These are phyloP conservation scores for Tolypeutes matacus DNA, from an alignment of 2,797 vertebrate genomes.

Conservation along the genomic window DNA sequence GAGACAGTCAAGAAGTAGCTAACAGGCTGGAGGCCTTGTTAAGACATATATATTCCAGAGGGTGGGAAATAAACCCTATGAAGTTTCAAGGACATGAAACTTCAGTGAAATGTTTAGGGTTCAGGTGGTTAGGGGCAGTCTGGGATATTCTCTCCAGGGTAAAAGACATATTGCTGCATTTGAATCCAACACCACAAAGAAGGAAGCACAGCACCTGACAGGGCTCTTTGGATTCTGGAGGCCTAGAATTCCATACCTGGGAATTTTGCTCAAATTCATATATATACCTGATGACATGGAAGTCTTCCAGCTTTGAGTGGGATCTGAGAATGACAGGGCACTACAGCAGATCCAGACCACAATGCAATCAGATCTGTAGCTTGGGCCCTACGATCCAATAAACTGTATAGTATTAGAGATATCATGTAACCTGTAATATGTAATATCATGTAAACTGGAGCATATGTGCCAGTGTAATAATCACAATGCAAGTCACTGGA, in stretches of 20 bases:
- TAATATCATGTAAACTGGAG: background rate
- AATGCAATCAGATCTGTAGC: background rate
- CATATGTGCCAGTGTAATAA: background rate
- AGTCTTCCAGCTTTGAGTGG: background rate
- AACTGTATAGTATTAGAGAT: background rate
- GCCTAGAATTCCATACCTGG: background rate
- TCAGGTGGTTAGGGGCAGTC: background rate
- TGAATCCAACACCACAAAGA: background rate
- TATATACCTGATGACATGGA: background rate
- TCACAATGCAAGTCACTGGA: background rate
- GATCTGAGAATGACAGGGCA: background rate
- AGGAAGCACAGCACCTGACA: background rate
- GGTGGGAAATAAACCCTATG: background rate
- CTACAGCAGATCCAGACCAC: background rate
- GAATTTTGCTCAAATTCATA: background rate
- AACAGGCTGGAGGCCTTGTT: background rate
- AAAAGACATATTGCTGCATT: background rate
- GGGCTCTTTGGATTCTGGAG: background rate
- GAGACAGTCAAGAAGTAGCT: background rate
- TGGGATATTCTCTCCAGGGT: background rate
- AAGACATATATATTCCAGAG: background rate
- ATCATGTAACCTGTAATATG: background rate
- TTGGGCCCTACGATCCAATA: background rate
- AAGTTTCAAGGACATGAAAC: background rate
- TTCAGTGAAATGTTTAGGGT: background rate